Conservation (phyloP, 1,140 invertebrate genomes). For the Drosophila subpulchrella region DNA sequence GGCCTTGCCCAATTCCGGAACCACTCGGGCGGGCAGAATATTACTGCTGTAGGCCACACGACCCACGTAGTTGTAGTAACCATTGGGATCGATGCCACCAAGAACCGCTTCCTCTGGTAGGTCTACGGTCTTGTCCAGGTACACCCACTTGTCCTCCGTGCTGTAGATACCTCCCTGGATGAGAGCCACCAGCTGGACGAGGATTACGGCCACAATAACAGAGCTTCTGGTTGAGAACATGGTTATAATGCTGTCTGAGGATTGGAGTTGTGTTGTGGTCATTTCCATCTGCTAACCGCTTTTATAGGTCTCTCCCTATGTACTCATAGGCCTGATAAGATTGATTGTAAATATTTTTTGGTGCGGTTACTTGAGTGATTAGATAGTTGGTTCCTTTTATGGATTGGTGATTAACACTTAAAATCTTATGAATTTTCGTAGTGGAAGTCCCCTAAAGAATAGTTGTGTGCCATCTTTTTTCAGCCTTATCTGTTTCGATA, state of each 20-base stretch:
- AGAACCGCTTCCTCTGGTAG: slow-evolving; percentile 47
- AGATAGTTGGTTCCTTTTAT: slow-evolving; percentile 9
- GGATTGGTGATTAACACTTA: slow-evolving; percentile 13
- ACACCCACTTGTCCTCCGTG: slow-evolving; percentile 42
- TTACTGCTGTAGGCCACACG: slow-evolving; percentile 17
- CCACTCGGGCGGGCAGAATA: slow-evolving; percentile 51
- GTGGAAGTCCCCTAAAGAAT: neutral
- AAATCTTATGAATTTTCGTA: neutral
- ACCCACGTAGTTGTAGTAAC: slow-evolving; percentile 59
- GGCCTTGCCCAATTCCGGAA: slow-evolving; percentile 36
- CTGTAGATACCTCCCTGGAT: slow-evolving; percentile 46
- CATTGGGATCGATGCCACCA: slow-evolving; percentile 42
- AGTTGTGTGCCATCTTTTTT: neutral
- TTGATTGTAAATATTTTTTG: slow-evolving; percentile 1
- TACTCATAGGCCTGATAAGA: neutral
- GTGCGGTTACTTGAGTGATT: slow-evolving; percentile 7
- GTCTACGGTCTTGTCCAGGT: slow-evolving; percentile 17
- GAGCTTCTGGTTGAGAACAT: slow-evolving; percentile 35
- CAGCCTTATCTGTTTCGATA: too few species aligned
- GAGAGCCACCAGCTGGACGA: slow-evolving; percentile 36
- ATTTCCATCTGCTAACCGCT: neutral
- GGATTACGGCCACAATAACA: slow-evolving; percentile 11
- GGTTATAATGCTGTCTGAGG: slow-evolving; percentile 3
- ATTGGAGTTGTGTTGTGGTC: slow-evolving; percentile 1
- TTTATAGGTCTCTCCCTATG: slow-evolving; percentile 12